These are phyloP conservation scores for Kryptolebias marmoratus DNA, from an alignment of 2,113 vertebrate species.

Conservation along the genomic window DNA sequence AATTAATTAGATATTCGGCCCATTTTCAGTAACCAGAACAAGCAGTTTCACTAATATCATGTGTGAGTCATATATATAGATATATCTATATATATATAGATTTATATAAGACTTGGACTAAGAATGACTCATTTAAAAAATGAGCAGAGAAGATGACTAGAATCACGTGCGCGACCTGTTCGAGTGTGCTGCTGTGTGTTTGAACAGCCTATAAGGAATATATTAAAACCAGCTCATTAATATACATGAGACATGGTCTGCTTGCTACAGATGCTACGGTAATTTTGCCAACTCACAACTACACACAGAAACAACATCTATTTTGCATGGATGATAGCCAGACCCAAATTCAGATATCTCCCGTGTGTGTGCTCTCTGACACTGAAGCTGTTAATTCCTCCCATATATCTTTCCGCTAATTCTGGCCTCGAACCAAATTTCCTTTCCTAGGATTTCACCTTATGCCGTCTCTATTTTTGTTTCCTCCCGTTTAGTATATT, in stretches of 20 bases:
- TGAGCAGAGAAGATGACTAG: constrained; percentile 36
- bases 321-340: constrained; percentile 71
- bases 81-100: not conserved
- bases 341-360: constrained; percentile 65
- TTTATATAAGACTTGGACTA: not conserved
- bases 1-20: constrained; percentile 37
- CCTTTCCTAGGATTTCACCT: constrained; percentile 32
- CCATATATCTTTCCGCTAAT: constrained; percentile 54
- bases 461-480: constrained; percentile 21
- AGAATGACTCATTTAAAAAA: constrained; percentile 43
- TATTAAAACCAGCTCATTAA: constrained; percentile 74
- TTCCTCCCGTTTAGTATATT: constrained; percentile 20
- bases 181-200: constrained; percentile 58
- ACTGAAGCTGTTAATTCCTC: constrained; percentile 38
- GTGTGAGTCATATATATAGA: not conserved
- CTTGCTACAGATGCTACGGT: constrained; percentile 76
- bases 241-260: constrained; percentile 77
- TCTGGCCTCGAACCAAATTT: constrained; percentile 36
- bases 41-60: not conserved
- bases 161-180: constrained; percentile 67
- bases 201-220: constrained; percentile 71
- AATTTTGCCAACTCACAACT: constrained; percentile 74
- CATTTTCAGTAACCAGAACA: constrained; percentile 8
- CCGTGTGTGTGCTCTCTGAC: constrained; percentile 56
- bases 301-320: constrained; percentile 71